Evolutionary conservation across 1,140 invertebrate genomes (phyloP), one percentile per base, ranked within the genome.

Genomic region (Caenorhabditis brenneri): DNA sequence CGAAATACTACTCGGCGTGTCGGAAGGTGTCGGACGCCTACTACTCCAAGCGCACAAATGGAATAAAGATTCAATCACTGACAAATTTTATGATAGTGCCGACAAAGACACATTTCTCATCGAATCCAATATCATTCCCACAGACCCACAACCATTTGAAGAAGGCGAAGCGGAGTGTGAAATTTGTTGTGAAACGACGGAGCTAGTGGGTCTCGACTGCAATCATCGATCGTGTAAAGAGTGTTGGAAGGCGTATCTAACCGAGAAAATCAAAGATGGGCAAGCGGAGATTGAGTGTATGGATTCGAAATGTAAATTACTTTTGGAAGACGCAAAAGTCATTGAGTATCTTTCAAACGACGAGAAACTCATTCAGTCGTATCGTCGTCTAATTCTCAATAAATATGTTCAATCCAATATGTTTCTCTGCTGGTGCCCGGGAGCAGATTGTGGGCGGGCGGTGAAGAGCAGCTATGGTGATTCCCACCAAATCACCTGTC

Each of bases 1-100:
- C 19, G 46, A 49, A n/a, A 60, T 53, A 69, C 24, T 88, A 69
- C 93, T 93, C 74, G 90, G 96, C 95, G 95, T 97, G 90, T 95
- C 95, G 85, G 94, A 94, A 81, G 96, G 95, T 60, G 96, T 94
- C 53, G 95, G 95, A 79, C 93, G 96, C 86, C 96, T 98, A 92
- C 93, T 99, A 86, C 92, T 99, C 86, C 97, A 97, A 9, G 58
- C 42, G 0, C 98, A 97, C 91, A 96, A 96, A 93, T 99, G 97
- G 97, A 97, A 99, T 91, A 98, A 97, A 92, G 96, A 99, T 91
- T 98, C 97, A 91, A 93, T 98, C 86, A 96, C 97, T 94, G 96
- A 98, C 92, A 79, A 55, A 33, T 55, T 55, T 39, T 79, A 81
- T 29, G 78, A 85, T 79, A 53, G 36, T 33, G 19, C 79, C 5